These are phyloP conservation scores for Bradypodion pumilum DNA, from an alignment of 2,797 vertebrate species.

Conservation along the genomic window DNA sequence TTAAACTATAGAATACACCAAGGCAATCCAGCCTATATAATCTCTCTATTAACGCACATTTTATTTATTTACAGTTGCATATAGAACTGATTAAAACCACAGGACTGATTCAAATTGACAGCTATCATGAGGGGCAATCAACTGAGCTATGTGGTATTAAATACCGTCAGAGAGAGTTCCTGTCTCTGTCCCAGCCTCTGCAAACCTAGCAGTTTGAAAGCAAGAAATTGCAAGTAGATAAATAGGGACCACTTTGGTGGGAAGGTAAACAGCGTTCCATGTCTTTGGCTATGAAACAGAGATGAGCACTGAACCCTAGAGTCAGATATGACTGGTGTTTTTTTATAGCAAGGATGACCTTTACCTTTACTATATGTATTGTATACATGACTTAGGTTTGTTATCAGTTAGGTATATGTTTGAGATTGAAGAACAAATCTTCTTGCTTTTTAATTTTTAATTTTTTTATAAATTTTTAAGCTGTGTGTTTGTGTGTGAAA, in stretches of 20 bases:
- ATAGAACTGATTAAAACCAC: neutral
- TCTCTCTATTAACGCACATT: neutral
- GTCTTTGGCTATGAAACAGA: no score
- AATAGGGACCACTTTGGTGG: no score
- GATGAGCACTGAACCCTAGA: no score
- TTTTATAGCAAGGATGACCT: no score
- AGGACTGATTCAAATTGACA: neutral
- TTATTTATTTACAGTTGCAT: conserved; percentile 1
- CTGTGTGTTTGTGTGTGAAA: neutral
- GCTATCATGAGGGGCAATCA: neutral
- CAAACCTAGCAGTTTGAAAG: no score
- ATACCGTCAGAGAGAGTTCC: no score
- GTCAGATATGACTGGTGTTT: no score
- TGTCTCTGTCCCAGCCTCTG: no score
- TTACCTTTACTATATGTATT: no score
- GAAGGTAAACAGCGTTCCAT: no score
- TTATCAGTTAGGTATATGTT: conserved; percentile 1
- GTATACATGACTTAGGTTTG: neutral
- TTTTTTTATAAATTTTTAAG: neutral
- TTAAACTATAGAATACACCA: neutral
- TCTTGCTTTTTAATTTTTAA: no score
- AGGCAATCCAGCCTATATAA: neutral
- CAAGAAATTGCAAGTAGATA: no score
- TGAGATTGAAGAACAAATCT: neutral
- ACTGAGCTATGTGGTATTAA: neutral